Percentiles rank a stretch among this genome's conserved stretches.
These are phyloP conservation scores for Lophius americanus DNA, from an alignment of 2,797 vertebrate genomes.

Conservation along the genomic window DNA sequence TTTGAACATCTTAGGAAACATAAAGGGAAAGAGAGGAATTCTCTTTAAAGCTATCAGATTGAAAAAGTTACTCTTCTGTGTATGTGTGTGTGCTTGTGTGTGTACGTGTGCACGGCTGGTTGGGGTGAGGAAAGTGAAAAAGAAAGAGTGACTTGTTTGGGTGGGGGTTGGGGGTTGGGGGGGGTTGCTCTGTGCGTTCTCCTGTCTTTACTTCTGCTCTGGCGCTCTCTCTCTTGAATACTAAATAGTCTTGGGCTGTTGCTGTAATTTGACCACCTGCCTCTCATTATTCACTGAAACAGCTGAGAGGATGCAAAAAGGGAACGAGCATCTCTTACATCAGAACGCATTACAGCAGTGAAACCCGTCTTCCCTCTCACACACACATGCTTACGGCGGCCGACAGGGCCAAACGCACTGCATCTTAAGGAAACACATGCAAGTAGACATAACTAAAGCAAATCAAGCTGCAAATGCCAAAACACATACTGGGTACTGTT, in stretches of 20 bases:
- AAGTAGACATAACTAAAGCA: too few relatives aligned
- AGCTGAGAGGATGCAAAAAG: constrained; percentile 29
- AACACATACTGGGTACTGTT: too few relatives aligned
- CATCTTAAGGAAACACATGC: too few relatives aligned
- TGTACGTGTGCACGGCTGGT: constrained; percentile 12
- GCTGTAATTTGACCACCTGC: constrained; percentile 61
- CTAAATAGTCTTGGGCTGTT: constrained; percentile 69
- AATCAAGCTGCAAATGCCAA: too few relatives aligned
- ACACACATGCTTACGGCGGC: not conserved
- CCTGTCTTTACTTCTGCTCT: constrained; percentile 44
- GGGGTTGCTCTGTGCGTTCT: constrained; percentile 21
- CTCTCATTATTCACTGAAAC: constrained; percentile 46
- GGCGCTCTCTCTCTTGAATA: constrained; percentile 57
- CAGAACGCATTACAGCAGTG: constrained; percentile 24
- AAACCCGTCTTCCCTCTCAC: constrained; percentile 12
- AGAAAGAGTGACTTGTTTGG: constrained; percentile 46
- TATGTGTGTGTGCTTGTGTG: constrained; percentile 23
- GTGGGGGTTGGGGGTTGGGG: not conserved
- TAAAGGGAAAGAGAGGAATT: constrained; percentile 49
- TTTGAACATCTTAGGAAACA: constrained; percentile 33
- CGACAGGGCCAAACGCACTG: too few relatives aligned
- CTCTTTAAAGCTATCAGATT: constrained; percentile 31
- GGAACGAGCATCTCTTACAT: constrained; percentile 18
- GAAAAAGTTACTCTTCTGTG: constrained; percentile 29
- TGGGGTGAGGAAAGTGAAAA: constrained; percentile 17